phyloP scores from a whole-genome alignment of 2,113 vertebrate genomes.

The Aramus guarauna region DNA sequence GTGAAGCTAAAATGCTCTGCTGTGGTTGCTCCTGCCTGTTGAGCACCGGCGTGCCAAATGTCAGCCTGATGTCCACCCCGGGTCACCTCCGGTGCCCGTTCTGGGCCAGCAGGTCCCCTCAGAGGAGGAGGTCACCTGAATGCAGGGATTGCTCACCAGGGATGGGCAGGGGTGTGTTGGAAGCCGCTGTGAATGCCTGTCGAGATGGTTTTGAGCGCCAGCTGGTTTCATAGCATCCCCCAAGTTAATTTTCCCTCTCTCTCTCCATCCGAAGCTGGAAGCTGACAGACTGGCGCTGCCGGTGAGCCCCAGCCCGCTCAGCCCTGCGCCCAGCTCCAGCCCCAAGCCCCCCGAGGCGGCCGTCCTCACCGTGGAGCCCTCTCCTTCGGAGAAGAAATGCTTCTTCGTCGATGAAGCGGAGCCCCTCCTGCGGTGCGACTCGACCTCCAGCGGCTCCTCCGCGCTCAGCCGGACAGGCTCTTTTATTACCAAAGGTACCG shows the following conservation, averaged over 20 bases:
- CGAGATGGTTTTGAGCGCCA: not conserved
- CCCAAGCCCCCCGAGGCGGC: conserved; percentile 78
- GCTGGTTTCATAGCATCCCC: fast-evolving
- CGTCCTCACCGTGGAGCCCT: conserved; percentile 79
- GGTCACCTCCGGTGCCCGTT: not conserved
- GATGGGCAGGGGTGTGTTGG: not conserved
- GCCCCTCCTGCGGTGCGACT: conserved; percentile 94
- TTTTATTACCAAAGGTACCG: conserved; percentile 98
- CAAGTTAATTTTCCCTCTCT: not conserved
- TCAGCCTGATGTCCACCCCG: fast-evolving
- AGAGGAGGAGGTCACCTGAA: not conserved
- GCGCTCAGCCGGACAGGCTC: conserved; percentile 93
- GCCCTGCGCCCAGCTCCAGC: conserved; percentile 70
- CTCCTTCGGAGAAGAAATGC: conserved; percentile 88
- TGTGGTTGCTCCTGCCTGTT: not conserved
- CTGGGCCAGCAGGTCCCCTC: not conserved
- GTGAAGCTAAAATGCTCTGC: not conserved
- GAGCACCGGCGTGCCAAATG: fast-evolving
- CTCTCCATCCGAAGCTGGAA: conserved; percentile 78
- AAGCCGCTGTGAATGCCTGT: not conserved
- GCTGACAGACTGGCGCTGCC: conserved; percentile 85
- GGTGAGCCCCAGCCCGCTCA: conserved; percentile 76
- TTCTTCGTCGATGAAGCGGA: conserved; percentile 95
- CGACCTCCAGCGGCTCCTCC: conserved; percentile 94
- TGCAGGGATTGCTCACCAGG: fast-evolving